A percentile compares a stretch with the other conserved stretches of the same genome.
phyloP scores from a whole-genome alignment of 2,888 invertebrate genomes.

The Cephus runcator region DNA sequence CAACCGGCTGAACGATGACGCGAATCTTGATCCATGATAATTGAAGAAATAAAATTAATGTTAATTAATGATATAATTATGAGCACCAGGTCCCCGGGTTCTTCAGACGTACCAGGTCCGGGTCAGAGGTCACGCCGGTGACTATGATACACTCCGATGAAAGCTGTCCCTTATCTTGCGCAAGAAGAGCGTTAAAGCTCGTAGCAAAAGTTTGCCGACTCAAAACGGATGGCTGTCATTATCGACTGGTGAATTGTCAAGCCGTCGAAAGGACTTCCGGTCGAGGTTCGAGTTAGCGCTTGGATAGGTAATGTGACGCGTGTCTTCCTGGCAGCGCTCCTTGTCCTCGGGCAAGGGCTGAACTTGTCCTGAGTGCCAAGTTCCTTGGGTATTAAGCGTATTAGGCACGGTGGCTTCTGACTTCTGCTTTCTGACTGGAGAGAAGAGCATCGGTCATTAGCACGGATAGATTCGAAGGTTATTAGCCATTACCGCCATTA shows the following conservation, averaged over 20 bases:
- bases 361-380: slow-evolving; percentile 57
- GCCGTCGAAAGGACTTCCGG: slow-evolving; percentile 26
- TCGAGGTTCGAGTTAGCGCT: slow-evolving; percentile 33
- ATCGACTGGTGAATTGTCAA: slow-evolving; percentile 39
- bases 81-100: accelerated
- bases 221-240: slow-evolving; percentile 58
- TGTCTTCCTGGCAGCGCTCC: slow-evolving; percentile 37
- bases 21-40: not conserved
- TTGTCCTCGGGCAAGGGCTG: slow-evolving; percentile 18
- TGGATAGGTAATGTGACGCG: slow-evolving; percentile 50
- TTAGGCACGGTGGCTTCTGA: slow-evolving; percentile 51
- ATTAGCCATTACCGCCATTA: slow-evolving; percentile 61
- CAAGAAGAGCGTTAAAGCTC: slow-evolving; percentile 54
- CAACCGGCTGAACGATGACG: not conserved
- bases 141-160: not conserved
- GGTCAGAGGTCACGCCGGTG: not conserved
- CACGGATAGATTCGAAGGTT: slow-evolving; percentile 58
- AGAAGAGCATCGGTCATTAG: slow-evolving; percentile 56
- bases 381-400: slow-evolving; percentile 53
- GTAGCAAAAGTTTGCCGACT: slow-evolving; percentile 51
- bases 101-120: not conserved
- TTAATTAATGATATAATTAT: not conserved
- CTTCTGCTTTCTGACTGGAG: slow-evolving; percentile 29
- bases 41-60: not conserved
- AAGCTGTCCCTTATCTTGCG: not conserved